These are phyloP conservation scores for Hormiphora californensis DNA, from an alignment of 37 sponge, comb jelly and placozoan species.

Conservation along the genomic window DNA sequence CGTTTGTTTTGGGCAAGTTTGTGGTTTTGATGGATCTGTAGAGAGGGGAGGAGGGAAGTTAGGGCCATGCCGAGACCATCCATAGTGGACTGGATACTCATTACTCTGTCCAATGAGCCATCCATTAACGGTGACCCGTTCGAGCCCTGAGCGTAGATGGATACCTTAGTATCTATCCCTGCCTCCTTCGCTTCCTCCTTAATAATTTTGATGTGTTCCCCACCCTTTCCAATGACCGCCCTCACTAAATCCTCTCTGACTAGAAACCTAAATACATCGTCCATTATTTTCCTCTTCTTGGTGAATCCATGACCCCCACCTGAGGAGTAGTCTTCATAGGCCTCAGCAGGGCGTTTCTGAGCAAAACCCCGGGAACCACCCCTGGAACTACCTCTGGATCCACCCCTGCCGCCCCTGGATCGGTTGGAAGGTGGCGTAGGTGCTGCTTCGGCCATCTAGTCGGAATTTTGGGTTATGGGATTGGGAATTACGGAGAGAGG, in stretches of 20 bases:
- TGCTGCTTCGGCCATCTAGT: slow-evolving; percentile 36
- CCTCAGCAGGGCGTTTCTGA: slow-evolving; percentile 3
- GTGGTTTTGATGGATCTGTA: background rate
- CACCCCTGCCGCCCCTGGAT: background rate
- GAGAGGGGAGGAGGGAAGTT: background rate
- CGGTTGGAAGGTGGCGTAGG: background rate
- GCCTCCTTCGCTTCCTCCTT: slow-evolving; percentile 39
- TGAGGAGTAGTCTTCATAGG: slow-evolving; percentile 7
- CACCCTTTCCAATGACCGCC: slow-evolving; percentile 46
- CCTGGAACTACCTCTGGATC: background rate
- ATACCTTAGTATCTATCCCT: slow-evolving; percentile 29
- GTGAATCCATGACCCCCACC: background rate
- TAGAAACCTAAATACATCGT: slow-evolving; percentile 42
- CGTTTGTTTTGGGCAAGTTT: background rate
- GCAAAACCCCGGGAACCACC: too few relatives aligned
- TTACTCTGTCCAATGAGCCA: slow-evolving; percentile 44
- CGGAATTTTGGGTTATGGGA: too few relatives aligned
- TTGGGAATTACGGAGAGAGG: too few relatives aligned
- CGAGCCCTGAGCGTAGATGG: slow-evolving; percentile 39
- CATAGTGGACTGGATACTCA: slow-evolving; percentile 35
- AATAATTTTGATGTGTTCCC: slow-evolving; percentile 21
- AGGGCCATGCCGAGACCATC: slow-evolving; percentile 36
- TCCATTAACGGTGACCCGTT: slow-evolving; percentile 20
- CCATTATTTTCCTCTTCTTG: slow-evolving; percentile 49
- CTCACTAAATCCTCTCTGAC: slow-evolving; percentile 32